phyloP scores from a whole-genome alignment of 92 coral and sea anemone genomes.

The Zoanthus solanderi region DNA sequence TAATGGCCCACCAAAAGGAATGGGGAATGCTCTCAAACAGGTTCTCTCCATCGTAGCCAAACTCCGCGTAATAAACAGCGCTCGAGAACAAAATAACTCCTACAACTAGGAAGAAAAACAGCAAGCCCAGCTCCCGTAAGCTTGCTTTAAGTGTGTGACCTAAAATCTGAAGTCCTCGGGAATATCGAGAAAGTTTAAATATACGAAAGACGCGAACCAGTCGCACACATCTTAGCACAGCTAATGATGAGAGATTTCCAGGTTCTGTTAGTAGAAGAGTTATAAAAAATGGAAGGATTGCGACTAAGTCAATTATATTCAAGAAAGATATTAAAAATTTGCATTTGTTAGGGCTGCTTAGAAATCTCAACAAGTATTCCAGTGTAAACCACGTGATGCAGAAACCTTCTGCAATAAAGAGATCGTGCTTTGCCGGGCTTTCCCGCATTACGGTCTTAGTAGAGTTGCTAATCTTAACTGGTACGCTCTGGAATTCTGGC shows the following conservation, averaged over 20 bases:
- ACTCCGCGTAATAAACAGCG: slow-evolving; percentile 94
- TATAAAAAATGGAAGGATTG: slow-evolving; percentile 91
- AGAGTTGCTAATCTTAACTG: slow-evolving; percentile 43
- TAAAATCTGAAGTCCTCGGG: slow-evolving; percentile 95
- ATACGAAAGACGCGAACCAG: slow-evolving; percentile 94
- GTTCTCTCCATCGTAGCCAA: slow-evolving; percentile 66
- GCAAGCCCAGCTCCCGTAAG: slow-evolving; percentile 88
- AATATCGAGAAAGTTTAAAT: slow-evolving; percentile 96
- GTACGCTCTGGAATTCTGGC: slow-evolving; percentile 81
- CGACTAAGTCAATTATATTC: slow-evolving; percentile 90
- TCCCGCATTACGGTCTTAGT: slow-evolving; percentile 10
- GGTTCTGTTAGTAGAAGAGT: slow-evolving; percentile 85
- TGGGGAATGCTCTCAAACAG: slow-evolving; percentile 92
- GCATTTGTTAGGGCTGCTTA: slow-evolving; percentile 92
- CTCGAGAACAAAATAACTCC: slow-evolving; percentile 96
- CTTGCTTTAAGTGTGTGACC: slow-evolving; percentile 99
- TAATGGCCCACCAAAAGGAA: slow-evolving; percentile 99
- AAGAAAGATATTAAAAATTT: slow-evolving; percentile 87
- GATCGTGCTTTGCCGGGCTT: slow-evolving; percentile 57
- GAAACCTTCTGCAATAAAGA: slow-evolving; percentile 83
- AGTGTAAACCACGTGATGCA: slow-evolving; percentile 96
- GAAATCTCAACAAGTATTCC: slow-evolving; percentile 83
- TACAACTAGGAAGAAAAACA: slow-evolving; percentile 94
- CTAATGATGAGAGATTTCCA: slow-evolving; percentile 86
- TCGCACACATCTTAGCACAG: slow-evolving; percentile 90